phyloP scores from a whole-genome alignment of 2,888 invertebrate species.

The Tricholauxania praeusta region DNA sequence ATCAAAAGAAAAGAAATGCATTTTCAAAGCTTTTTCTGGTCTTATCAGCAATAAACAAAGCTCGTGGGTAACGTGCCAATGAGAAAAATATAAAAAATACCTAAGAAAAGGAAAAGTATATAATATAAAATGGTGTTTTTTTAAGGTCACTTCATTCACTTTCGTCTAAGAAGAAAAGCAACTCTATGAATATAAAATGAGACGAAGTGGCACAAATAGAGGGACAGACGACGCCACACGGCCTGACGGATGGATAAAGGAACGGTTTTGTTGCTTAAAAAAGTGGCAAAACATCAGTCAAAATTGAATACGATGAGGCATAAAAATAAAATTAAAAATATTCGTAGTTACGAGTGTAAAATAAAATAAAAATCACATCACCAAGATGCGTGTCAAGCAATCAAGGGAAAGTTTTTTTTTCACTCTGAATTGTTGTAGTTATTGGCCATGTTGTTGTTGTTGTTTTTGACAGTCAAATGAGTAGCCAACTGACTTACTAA shows the following conservation, averaged over 20 bases:
- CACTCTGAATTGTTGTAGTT: slow-evolving; percentile 10
- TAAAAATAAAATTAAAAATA: background rate
- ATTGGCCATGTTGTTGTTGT: slow-evolving; percentile 27
- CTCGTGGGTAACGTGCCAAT: slow-evolving; percentile 17
- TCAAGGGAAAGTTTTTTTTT: slow-evolving; percentile 33
- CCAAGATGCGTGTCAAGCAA: slow-evolving; percentile 24
- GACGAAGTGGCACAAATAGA: slow-evolving; percentile 10
- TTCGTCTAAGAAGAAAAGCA: slow-evolving; percentile 39
- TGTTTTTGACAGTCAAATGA: slow-evolving; percentile 37
- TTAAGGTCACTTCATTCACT: slow-evolving; percentile 48
- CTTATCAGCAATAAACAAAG: too few relatives aligned
- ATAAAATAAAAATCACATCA: slow-evolving; percentile 12
- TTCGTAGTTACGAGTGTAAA: background rate
- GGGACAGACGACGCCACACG: background rate
- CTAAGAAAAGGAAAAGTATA: slow-evolving; percentile 23
- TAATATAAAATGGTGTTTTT: slow-evolving; percentile 14
- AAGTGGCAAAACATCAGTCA: slow-evolving; percentile 12
- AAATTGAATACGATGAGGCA: background rate
- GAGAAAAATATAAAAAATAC: slow-evolving; percentile 7
- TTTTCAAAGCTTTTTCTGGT: background rate
- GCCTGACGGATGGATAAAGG: background rate
- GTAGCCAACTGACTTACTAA: slow-evolving; percentile 22
- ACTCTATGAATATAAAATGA: slow-evolving; percentile 22
- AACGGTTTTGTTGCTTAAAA: background rate
- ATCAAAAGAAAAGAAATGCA: background rate